Conservation (phyloP, 1,140 invertebrate species). For the Eurytemora carolleeae region DNA sequence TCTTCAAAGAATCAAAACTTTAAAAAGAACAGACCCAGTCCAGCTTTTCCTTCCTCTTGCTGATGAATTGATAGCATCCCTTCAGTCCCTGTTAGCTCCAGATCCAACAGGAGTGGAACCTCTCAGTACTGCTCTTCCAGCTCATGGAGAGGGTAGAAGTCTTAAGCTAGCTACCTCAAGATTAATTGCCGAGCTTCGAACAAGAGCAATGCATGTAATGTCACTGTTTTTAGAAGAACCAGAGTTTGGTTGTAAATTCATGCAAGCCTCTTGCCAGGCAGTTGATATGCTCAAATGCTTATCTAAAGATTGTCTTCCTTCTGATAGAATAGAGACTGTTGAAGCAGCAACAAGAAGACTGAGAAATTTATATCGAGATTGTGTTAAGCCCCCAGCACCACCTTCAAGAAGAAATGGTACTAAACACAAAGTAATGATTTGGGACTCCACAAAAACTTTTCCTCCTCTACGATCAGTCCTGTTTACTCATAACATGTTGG, state of each 20-base stretch:
- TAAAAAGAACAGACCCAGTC: background rate
- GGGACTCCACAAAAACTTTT: background rate
- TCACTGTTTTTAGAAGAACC: slow-evolving; percentile 23
- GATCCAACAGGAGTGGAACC: slow-evolving; percentile 5
- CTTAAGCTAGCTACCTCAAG: slow-evolving; percentile 24
- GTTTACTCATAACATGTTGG: background rate
- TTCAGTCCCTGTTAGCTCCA: slow-evolving; percentile 4
- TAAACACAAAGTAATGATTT: background rate
- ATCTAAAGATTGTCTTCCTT: slow-evolving; percentile 25
- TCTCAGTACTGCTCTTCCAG: slow-evolving; percentile 18
- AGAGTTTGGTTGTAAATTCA: slow-evolving; percentile 25
- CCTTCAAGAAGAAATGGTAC: background rate
- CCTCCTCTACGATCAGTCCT: slow-evolving; percentile 1
- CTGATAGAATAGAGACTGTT: slow-evolving; percentile 22
- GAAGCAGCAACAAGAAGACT: slow-evolving; percentile 24
- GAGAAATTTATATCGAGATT: slow-evolving; percentile 27
- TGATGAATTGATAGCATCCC: slow-evolving; percentile 1
- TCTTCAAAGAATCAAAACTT: background rate
- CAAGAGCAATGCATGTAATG: slow-evolving; percentile 22
- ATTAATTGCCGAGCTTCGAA: slow-evolving; percentile 26
- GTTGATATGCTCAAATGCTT: slow-evolving; percentile 27
- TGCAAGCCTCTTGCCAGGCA: slow-evolving; percentile 21
- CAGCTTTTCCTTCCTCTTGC: slow-evolving; percentile 6
- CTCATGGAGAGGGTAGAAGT: slow-evolving; percentile 22
- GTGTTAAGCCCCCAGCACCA: slow-evolving; percentile 24